A percentile compares a stretch with the other conserved stretches of the same genome.
Evolutionary conservation across 2,888 invertebrate genomes (phyloP).

Genomic region (Yponomeuta plumbellus): DNA sequence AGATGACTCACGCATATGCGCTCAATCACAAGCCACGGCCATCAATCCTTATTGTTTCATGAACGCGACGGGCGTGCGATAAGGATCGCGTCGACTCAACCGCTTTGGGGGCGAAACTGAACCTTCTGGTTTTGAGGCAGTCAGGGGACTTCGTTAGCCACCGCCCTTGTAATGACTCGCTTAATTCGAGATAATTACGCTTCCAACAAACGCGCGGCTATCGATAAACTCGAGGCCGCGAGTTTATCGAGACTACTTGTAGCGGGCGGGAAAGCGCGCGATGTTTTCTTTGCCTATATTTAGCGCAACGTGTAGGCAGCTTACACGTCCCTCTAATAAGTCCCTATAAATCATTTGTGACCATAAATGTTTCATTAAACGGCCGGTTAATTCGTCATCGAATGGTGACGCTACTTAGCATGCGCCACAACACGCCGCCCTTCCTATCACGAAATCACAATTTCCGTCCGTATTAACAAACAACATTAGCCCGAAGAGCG

Average conservation of each 20-base stretch:
- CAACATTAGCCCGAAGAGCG: slow-evolving; percentile 41
- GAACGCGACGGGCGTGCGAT: slow-evolving; percentile 12
- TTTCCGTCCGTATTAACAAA: slow-evolving; percentile 67
- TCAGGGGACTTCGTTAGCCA: slow-evolving; percentile 56
- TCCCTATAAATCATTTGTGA: slow-evolving; percentile 47
- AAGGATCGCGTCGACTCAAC: slow-evolving; percentile 13
- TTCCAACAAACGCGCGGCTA: slow-evolving; percentile 45
- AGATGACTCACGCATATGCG: slow-evolving; percentile 11
- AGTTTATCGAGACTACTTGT: slow-evolving; percentile 49
- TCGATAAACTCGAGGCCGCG: slow-evolving; percentile 46
- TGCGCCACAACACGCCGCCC: slow-evolving; percentile 46
- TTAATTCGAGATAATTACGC: slow-evolving; percentile 70
- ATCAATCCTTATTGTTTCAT: slow-evolving; percentile 11
- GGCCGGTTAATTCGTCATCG: slow-evolving; percentile 57
- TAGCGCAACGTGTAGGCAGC: slow-evolving; percentile 40
- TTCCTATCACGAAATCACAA: slow-evolving; percentile 69
- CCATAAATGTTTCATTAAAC: slow-evolving; percentile 50
- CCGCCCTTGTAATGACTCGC: slow-evolving; percentile 60
- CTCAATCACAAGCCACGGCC: slow-evolving; percentile 1
- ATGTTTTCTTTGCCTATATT: slow-evolving; percentile 37
- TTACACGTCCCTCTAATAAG: slow-evolving; percentile 45
- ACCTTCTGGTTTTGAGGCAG: slow-evolving; percentile 57
- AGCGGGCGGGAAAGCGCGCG: slow-evolving; percentile 31
- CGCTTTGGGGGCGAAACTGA: slow-evolving; percentile 52
- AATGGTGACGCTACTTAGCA: slow-evolving; percentile 56